phyloP scores from a whole-genome alignment of 2,113 vertebrate species.

The Callopanchax toddi region DNA sequence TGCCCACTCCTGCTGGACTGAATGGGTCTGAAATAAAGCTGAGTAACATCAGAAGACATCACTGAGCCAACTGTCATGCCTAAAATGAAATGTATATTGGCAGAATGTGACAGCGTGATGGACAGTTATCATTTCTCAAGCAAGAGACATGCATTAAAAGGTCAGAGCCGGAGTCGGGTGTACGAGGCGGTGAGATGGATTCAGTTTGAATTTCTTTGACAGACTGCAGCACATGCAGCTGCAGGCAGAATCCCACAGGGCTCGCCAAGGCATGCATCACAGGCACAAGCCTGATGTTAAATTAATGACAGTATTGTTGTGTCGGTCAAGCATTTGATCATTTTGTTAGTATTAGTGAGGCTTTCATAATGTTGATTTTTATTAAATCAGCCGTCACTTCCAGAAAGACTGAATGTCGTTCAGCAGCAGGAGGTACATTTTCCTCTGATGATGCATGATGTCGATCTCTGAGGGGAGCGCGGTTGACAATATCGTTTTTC shows the following conservation, averaged over 20 bases:
- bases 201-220: conserved; percentile 20
- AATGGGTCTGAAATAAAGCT: background rate
- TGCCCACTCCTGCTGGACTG: background rate
- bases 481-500: conserved; percentile 6
- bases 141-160: conserved; percentile 15
- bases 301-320: background rate
- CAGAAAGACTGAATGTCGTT: conserved; percentile 4
- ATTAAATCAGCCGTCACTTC: conserved; percentile 26
- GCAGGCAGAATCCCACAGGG: conserved; percentile 28
- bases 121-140: conserved; percentile 17
- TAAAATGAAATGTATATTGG: conserved; percentile 3
- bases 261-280: background rate
- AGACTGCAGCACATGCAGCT: conserved; percentile 23
- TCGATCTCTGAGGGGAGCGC: background rate
- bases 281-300: background rate
- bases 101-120: conserved; percentile 10
- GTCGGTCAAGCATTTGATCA: conserved; percentile 26
- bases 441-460: background rate
- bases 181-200: background rate
- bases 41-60: conserved; percentile 9
- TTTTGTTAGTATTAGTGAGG: conserved; percentile 24
- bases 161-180: background rate
- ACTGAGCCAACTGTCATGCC: background rate
- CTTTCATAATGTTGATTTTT: conserved; percentile 9
- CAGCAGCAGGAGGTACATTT: background rate